phyloP scores from a whole-genome alignment of 2,888 invertebrate genomes.

The Clitarchus hookeri region DNA sequence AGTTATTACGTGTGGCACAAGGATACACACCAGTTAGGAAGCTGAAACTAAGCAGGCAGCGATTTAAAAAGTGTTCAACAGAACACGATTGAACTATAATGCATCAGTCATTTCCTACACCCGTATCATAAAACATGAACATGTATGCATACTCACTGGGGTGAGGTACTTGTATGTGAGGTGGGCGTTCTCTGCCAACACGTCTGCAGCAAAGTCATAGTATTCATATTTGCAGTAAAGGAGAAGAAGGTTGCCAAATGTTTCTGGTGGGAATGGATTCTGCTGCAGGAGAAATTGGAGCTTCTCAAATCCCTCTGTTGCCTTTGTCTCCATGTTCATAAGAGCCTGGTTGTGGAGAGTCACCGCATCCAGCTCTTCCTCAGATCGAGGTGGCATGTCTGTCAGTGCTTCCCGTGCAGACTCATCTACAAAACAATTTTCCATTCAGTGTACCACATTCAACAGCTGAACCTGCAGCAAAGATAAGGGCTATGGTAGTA shows the following conservation, averaged over 20 bases:
- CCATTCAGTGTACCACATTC: background rate
- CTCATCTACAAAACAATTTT: conserved; percentile 60
- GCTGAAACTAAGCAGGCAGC: too few species aligned
- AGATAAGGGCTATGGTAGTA: too few species aligned
- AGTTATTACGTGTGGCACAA: too few species aligned
- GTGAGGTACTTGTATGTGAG: conserved; percentile 94
- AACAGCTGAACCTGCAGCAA: background rate
- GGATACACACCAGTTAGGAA: too few species aligned
- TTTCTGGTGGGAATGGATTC: conserved; percentile 96
- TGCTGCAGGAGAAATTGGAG: conserved; percentile 92
- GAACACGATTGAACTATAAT: too few species aligned
- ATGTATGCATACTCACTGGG: conserved; percentile 63
- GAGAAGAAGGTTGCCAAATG: conserved; percentile 92
- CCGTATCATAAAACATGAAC: background rate
- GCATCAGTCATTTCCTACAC: background rate
- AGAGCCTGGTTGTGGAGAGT: conserved; percentile 97
- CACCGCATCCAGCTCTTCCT: conserved; percentile 96
- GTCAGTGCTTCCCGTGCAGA: conserved; percentile 84
- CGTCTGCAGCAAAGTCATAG: conserved; percentile 96
- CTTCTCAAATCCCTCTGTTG: conserved; percentile 93
- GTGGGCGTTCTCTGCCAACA: conserved; percentile 95
- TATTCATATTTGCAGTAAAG: conserved; percentile 97
- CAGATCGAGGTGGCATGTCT: conserved; percentile 91
- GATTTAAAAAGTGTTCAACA: too few species aligned
- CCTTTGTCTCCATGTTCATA: conserved; percentile 83